These are phyloP conservation scores for Hylomyscus alleni DNA, from an alignment of 2,797 vertebrate genomes.

Conservation along the genomic window DNA sequence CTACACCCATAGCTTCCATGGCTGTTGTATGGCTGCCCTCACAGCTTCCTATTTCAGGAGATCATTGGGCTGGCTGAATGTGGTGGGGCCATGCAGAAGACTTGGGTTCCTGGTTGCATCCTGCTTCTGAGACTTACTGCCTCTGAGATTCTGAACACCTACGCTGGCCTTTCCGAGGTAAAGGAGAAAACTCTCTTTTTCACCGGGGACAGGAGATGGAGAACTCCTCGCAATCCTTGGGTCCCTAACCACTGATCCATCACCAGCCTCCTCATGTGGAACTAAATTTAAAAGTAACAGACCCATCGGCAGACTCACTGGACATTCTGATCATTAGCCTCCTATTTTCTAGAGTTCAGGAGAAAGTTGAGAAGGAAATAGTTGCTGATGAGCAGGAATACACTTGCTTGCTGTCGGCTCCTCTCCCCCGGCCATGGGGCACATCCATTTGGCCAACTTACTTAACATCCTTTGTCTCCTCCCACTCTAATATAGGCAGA, in stretches of 20 bases:
- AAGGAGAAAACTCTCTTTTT: background rate
- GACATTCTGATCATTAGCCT: background rate
- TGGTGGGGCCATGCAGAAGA: background rate
- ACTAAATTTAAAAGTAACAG: background rate
- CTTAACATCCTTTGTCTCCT: background rate
- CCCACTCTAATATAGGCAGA: background rate
- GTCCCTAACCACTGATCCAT: background rate
- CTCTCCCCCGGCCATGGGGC: no score
- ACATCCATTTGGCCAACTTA: background rate
- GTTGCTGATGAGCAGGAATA: background rate
- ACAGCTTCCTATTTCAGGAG: background rate
- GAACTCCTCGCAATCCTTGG: background rate
- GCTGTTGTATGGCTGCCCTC: background rate
- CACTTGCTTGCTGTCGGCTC: background rate
- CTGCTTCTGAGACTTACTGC: background rate
- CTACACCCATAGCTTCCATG: background rate
- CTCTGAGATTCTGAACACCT: background rate
- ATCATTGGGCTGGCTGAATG: no score
- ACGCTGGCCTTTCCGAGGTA: background rate
- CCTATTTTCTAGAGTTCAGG: background rate
- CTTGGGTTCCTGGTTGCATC: background rate
- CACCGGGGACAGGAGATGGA: background rate
- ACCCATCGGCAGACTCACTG: no score
- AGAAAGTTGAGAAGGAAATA: background rate
- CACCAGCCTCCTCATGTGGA: background rate